Percentiles rank a stretch among this genome's conserved stretches.
Conservation (phyloP, 2,797 vertebrate species). For the Ispidina picta region DNA sequence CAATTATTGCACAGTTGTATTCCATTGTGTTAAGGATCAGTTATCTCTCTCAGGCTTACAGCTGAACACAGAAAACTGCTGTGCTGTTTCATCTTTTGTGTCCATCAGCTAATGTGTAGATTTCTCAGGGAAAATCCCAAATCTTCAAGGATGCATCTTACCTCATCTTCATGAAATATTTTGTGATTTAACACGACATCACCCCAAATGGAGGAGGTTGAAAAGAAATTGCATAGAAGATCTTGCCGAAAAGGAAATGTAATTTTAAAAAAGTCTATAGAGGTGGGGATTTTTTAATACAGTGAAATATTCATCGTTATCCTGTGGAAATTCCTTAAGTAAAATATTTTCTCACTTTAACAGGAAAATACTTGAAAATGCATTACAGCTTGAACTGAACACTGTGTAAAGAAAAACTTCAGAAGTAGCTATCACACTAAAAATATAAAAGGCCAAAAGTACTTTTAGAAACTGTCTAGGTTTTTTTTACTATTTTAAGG, state of each 20-base stretch:
- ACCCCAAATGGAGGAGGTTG: background rate
- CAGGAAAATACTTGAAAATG: background rate
- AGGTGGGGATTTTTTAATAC: background rate
- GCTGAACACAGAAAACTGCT: background rate
- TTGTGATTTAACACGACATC: background rate
- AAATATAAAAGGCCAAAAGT: constrained; percentile 1
- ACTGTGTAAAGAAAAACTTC: background rate
- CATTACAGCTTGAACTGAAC: background rate
- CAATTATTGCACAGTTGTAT: background rate
- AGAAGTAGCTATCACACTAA: constrained; percentile 13
- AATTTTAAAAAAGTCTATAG: background rate
- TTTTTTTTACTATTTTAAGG: background rate
- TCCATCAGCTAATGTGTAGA: background rate
- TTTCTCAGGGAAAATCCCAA: background rate
- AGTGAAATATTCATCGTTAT: background rate
- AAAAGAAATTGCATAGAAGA: background rate
- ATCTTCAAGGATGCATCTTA: background rate
- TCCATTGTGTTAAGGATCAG: background rate
- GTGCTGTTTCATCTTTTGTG: background rate
- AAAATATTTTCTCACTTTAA: background rate
- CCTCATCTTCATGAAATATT: background rate
- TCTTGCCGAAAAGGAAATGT: background rate
- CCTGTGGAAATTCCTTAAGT: background rate
- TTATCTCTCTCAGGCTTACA: background rate
- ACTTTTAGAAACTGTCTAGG: background rate